Percentiles rank a stretch among this genome's conserved stretches.
These are phyloP conservation scores for Leptarthrus brevirostris DNA, from an alignment of 2,888 invertebrate genomes.

Conservation along the genomic window DNA sequence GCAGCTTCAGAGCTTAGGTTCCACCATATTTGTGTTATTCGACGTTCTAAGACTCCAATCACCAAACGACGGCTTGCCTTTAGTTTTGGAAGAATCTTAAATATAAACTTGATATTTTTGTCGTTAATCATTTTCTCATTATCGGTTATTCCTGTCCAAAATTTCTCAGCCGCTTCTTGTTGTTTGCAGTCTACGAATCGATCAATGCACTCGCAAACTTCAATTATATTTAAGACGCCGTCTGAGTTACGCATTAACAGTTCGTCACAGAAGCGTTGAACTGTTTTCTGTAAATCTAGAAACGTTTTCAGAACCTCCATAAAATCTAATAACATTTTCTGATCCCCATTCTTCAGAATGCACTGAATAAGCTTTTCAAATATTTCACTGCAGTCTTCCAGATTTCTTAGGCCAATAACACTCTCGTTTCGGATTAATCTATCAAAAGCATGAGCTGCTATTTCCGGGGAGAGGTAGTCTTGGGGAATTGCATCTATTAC, in stretches of 20 bases:
- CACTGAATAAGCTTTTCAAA: conserved; percentile 68
- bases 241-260: conserved; percentile 72
- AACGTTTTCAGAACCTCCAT: conserved; percentile 63
- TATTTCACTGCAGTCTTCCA: conserved; percentile 58
- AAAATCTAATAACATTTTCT: conserved; percentile 65
- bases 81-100: conserved; percentile 70
- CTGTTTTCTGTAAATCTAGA: conserved; percentile 58
- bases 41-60: conserved; percentile 71
- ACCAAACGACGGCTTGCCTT: conserved; percentile 73
- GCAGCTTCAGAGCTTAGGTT: conserved; percentile 68
- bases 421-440: conserved; percentile 68
- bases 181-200: conserved; percentile 66
- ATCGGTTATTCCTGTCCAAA: conserved; percentile 75
- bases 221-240: conserved; percentile 70
- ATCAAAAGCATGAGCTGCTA: conserved; percentile 67
- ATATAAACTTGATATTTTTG: conserved; percentile 71
- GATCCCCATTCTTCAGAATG: conserved; percentile 66
- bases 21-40: conserved; percentile 71
- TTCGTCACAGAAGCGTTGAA: conserved; percentile 72
- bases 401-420: conserved; percentile 50
- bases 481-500: conserved; percentile 67
- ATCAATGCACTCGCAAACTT: conserved; percentile 72
- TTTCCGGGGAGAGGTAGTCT: conserved; percentile 67
- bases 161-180: conserved; percentile 71
- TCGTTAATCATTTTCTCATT: conserved; percentile 71